Conservation (phyloP, 2,888 invertebrate species). For the Eudasyphora cyanicolor region DNA sequence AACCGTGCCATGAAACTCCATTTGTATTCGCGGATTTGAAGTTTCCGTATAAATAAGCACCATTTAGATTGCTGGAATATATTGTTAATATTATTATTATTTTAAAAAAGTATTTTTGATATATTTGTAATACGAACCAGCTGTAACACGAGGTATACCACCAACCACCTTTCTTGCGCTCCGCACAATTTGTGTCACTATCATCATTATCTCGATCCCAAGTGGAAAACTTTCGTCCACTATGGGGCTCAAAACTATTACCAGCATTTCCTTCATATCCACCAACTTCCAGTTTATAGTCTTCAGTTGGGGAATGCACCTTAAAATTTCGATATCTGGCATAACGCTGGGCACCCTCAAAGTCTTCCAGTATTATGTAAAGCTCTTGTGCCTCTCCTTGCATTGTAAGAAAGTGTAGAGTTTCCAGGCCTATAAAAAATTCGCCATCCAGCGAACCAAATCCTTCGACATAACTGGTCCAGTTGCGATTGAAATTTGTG, state of each 20-base stretch:
- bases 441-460: slow-evolving; percentile 45
- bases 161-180: too few species aligned
- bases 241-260: slow-evolving; percentile 46
- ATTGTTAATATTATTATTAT: too few species aligned
- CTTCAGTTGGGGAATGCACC: neutral
- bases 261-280: slow-evolving; percentile 28
- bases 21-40: neutral
- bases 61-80: slow-evolving; percentile 9
- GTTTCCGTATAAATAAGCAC: neutral
- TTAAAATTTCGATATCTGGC: slow-evolving; percentile 38
- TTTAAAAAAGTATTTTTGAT: too few species aligned
- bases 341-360: slow-evolving; percentile 18
- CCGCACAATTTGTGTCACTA: neutral
- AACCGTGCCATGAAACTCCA: neutral
- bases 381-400: slow-evolving; percentile 28
- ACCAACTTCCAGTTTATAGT: slow-evolving; percentile 5
- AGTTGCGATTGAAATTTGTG: slow-evolving; percentile 39
- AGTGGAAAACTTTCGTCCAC: slow-evolving; percentile 50
- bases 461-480: slow-evolving; percentile 42
- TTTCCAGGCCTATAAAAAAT: slow-evolving; percentile 50
- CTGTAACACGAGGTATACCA: too few species aligned
- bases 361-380: slow-evolving; percentile 1
- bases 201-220: slow-evolving; percentile 48
- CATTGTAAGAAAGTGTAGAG: slow-evolving; percentile 26
- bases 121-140: too few species aligned